phyloP scores from a whole-genome alignment of 2,888 invertebrate species.

The Trichogramma evanescens region DNA sequence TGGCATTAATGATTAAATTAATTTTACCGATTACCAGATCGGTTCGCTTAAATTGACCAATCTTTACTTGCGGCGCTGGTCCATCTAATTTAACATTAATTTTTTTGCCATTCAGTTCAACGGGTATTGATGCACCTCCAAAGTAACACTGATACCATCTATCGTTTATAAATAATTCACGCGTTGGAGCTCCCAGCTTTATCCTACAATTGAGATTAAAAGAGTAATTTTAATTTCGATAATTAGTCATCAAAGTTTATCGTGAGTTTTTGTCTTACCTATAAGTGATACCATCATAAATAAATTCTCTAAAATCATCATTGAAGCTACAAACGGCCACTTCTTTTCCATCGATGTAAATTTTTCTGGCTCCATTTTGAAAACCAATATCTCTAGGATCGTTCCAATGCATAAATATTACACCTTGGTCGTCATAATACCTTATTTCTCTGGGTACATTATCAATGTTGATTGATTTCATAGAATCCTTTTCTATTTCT shows the following conservation, averaged over 20 bases:
- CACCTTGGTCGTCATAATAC: conserved; percentile 77
- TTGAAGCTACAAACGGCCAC: conserved; percentile 57
- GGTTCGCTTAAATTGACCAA: conserved; percentile 68
- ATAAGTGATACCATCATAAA: conserved; percentile 66
- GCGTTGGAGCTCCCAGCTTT: conserved; percentile 83
- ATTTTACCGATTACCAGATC: conserved; percentile 82
- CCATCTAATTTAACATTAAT: conserved; percentile 78
- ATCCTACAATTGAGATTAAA: conserved; percentile 50
- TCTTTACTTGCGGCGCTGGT: conserved; percentile 88
- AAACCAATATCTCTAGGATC: conserved; percentile 82
- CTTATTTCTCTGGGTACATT: conserved; percentile 73
- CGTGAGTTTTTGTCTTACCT: conserved; percentile 29
- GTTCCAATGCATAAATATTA: conserved; percentile 78
- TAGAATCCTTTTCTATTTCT: conserved; percentile 60
- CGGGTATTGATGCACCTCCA: conserved; percentile 76
- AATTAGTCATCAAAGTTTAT: no score
- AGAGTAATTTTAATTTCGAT: no score
- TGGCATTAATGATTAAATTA: conserved; percentile 75
- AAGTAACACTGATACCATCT: conserved; percentile 88
- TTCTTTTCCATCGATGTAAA: conserved; percentile 72
- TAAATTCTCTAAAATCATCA: conserved; percentile 66
- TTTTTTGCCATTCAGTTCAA: conserved; percentile 72
- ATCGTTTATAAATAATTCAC: conserved; percentile 84
- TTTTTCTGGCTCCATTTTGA: conserved; percentile 68
- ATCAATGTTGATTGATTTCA: conserved; percentile 76